Evolutionary conservation across 2,888 invertebrate genomes (phyloP).

Genomic region (Drosophila diplacantha): DNA sequence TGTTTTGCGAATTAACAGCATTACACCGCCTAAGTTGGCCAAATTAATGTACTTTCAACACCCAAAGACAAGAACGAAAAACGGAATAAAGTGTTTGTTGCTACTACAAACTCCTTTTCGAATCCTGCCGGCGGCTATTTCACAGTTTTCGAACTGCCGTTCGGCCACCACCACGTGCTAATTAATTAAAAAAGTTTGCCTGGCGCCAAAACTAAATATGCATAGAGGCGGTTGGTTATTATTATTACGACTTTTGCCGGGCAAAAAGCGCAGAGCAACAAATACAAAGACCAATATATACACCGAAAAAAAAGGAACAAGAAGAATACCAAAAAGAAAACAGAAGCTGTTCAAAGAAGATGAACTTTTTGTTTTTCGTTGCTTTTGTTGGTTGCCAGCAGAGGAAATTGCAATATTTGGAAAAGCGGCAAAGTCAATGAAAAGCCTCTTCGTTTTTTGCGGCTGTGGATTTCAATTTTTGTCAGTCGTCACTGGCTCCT

Average conservation of each 20-base stretch:
- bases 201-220: slow-evolving; percentile 50
- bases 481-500: slow-evolving; percentile 11
- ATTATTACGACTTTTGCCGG: slow-evolving; percentile 50
- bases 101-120: neutral
- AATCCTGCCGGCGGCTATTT: slow-evolving; percentile 7
- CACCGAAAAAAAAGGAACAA: slow-evolving; percentile 6
- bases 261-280: neutral
- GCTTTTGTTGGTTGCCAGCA: slow-evolving; percentile 2
- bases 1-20: slow-evolving; percentile 18
- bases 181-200: slow-evolving; percentile 68
- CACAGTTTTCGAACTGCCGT: slow-evolving; percentile 15
- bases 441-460: slow-evolving; percentile 19
- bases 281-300: slow-evolving; percentile 6
- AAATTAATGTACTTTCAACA: slow-evolving; percentile 20
- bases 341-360: slow-evolving; percentile 34
- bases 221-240: slow-evolving; percentile 56
- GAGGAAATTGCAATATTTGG: slow-evolving; percentile 19
- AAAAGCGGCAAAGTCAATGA: slow-evolving; percentile 22
- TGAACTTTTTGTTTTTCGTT: slow-evolving; percentile 14
- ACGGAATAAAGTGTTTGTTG: neutral
- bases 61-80: neutral
- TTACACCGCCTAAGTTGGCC: slow-evolving; percentile 26
- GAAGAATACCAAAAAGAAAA: slow-evolving; percentile 10
- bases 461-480: slow-evolving; percentile 27
- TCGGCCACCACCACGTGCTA: slow-evolving; percentile 54